phyloP scores from a whole-genome alignment of 2,888 invertebrate genomes.

The Homarus gammarus region DNA sequence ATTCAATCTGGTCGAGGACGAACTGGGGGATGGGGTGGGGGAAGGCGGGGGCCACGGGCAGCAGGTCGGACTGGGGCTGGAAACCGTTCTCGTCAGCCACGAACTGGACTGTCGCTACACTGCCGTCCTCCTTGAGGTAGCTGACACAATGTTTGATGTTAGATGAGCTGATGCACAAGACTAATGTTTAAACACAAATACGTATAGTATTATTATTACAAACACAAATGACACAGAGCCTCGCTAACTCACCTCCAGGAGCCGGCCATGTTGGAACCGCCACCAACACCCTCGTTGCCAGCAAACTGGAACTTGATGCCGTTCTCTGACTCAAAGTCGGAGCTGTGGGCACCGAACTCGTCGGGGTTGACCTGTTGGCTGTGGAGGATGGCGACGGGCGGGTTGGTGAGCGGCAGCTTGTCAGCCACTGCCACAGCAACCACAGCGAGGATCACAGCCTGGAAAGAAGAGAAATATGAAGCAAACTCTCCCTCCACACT shows the following conservation, averaged over 20 bases:
- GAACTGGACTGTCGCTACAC: constrained; percentile 23
- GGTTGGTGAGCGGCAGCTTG: neutral
- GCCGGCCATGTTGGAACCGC: constrained; percentile 33
- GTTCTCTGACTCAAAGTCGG: constrained; percentile 50
- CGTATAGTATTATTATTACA: no score
- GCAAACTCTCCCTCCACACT: no score
- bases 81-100: constrained; percentile 57
- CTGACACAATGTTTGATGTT: neutral
- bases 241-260: constrained; percentile 17
- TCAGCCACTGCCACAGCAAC: neutral
- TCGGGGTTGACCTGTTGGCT: constrained; percentile 41
- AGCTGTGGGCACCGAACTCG: constrained; percentile 49
- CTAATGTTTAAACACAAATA: no score
- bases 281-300: neutral
- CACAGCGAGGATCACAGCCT: neutral
- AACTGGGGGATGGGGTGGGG: constrained; percentile 61
- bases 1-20: constrained; percentile 59
- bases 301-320: constrained; percentile 36
- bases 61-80: constrained; percentile 57
- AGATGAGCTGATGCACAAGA: no score
- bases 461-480: no score
- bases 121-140: neutral
- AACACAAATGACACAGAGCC: no score
- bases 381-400: constrained; percentile 27
- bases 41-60: constrained; percentile 66